These are phyloP conservation scores for Trypoxylus dichotomus DNA, from an alignment of 1,140 invertebrate species.

Conservation along the genomic window DNA sequence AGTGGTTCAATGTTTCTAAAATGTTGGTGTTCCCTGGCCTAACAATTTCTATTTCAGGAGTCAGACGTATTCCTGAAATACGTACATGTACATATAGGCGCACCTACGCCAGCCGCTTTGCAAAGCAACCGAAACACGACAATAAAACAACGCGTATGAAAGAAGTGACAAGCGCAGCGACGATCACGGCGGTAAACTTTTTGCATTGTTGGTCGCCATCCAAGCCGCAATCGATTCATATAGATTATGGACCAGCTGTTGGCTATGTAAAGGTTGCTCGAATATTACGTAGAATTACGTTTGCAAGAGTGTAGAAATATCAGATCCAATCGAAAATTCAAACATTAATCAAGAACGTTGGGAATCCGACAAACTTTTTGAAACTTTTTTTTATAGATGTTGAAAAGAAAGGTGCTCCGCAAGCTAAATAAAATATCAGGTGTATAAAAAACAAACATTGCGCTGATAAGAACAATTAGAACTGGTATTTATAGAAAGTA, in stretches of 20 bases:
- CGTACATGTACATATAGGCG: not conserved
- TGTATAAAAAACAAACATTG: no score
- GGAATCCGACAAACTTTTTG: no score
- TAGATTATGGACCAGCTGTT: not conserved
- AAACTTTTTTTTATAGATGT: no score
- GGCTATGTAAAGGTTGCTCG: not conserved
- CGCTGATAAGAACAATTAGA: no score
- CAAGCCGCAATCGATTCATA: constrained; percentile 4
- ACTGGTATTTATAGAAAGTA: no score
- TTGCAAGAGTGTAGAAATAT: not conserved
- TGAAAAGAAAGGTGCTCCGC: no score
- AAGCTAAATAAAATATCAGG: no score
- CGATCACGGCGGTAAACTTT: not conserved
- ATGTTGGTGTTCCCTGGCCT: not conserved
- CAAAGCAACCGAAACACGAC: constrained; percentile 12
- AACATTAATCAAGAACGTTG: no score
- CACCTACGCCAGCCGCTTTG: not conserved
- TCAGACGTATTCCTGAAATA: constrained; percentile 1
- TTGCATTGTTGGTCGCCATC: not conserved
- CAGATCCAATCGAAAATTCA: no score
- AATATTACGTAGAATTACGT: constrained; percentile 16
- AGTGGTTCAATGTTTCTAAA: not conserved
- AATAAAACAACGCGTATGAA: not conserved
- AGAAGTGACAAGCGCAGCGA: constrained; percentile 8
- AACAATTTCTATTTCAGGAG: constrained; percentile 9